These are phyloP conservation scores for Lumbricus terrestris DNA, from an alignment of 2,888 invertebrate species.

Conservation along the genomic window DNA sequence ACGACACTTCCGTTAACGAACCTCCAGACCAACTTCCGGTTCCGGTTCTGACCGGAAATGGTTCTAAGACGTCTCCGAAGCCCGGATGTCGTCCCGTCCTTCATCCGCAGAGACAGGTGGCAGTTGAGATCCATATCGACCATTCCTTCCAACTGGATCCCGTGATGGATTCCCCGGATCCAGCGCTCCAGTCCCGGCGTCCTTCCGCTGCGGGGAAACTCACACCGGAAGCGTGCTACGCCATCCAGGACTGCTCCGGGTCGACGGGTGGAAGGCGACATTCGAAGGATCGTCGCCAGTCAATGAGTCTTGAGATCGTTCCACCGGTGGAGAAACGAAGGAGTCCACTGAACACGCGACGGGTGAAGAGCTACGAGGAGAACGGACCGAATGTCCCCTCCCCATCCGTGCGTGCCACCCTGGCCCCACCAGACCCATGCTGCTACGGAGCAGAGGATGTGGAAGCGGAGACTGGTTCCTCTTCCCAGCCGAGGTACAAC, in stretches of 20 bases:
- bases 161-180: not conserved
- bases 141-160: not conserved
- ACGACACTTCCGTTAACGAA: not conserved
- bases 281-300: conserved; percentile 16
- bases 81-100: not conserved
- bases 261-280: not conserved
- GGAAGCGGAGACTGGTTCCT: not conserved
- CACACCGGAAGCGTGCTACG: not conserved
- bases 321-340: conserved; percentile 6
- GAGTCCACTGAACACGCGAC: conserved; percentile 31
- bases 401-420: not conserved
- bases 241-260: not conserved
- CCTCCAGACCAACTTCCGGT: not conserved
- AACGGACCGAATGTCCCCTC: not conserved
- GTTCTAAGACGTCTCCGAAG: not conserved
- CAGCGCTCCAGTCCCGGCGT: not conserved
- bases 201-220: conserved; percentile 7
- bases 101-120: conserved; percentile 19
- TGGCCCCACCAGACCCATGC: not conserved
- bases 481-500: not conserved
- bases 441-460: not conserved
- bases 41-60: not conserved
- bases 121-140: conserved; percentile 16
- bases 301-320: conserved; percentile 42
- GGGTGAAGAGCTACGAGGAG: conserved; percentile 51